Evolutionary conservation across 2,888 invertebrate species (phyloP), one percentile per base, ranked within the genome.

Genomic region (Hydrotaea cyrtoneurina): DNA sequence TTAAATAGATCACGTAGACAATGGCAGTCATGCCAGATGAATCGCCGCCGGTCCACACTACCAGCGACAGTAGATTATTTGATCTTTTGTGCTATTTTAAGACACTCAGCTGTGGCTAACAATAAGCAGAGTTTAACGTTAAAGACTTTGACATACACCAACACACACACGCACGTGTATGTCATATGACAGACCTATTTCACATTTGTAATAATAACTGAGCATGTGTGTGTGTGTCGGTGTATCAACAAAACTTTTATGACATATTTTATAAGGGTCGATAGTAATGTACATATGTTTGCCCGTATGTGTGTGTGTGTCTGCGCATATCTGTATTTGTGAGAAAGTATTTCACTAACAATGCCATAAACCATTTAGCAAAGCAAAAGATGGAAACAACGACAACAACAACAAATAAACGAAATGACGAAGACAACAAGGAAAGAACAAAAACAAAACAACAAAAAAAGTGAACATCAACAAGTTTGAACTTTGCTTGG

Each of bases 401-500:
- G 5, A 62, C 8, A 71, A 71, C 15, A 23, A 23, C 2, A 8
- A 71, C 0, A 43, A 43, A 10, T 21, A 46, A 69, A n/a, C n/a
- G n/a, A 55, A 15, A 36, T 39, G 17, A 55, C 4, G 21, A 36
- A n/a, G 23, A 57, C 59, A 77, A 64, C 36, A 53, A 78, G 71
- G 78, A 64, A 76, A 57, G 72, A 73, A 46, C 66, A 43, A 7
- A 7, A 31, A 31, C 2, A 11, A 10, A 46, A 55, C 55, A 55
- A 55, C n/a, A 55, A 21, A 1, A 55, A 21, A 55, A 76, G 26
- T 55, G 64, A 72, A 1, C 57, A 84, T 84, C 81, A 81, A 81
- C 84, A 84, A 84, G 78, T 84, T 78, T 75, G 36, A 84, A 78
- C 13, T 57, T 57, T 73, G 73, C n/a, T 13, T n/a, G 43, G 50